Percentiles rank a stretch among this genome's conserved stretches.
Conservation (phyloP, 1,140 invertebrate species). For the honey bee (Apis mellifera) region Amel_HAv3.1 CM009931.2:23636501-23637000, state of each 20-base stretch:
- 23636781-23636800: conserved; percentile 15
- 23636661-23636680: not conserved
- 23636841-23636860: conserved; percentile 5
- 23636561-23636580: no score
- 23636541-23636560: no score
- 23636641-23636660: not conserved
- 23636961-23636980: not conserved
- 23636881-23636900: conserved; percentile 6
- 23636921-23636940: no score
- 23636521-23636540: no score
- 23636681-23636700: conserved; percentile 14
- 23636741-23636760: not conserved
- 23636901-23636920: not conserved
- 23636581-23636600: no score
- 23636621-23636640: not conserved
- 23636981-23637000: not conserved
- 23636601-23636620: no score
- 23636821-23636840: not conserved
- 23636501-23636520: no score
- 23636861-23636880: conserved; percentile 30
- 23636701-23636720: conserved; percentile 32
- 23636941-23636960: no score
- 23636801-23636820: conserved; percentile 10
- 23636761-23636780: conserved; percentile 5
- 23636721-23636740: conserved; percentile 39